phyloP scores from a whole-genome alignment of 2,113 vertebrate genomes.

The Bubalus kerabau region DNA sequence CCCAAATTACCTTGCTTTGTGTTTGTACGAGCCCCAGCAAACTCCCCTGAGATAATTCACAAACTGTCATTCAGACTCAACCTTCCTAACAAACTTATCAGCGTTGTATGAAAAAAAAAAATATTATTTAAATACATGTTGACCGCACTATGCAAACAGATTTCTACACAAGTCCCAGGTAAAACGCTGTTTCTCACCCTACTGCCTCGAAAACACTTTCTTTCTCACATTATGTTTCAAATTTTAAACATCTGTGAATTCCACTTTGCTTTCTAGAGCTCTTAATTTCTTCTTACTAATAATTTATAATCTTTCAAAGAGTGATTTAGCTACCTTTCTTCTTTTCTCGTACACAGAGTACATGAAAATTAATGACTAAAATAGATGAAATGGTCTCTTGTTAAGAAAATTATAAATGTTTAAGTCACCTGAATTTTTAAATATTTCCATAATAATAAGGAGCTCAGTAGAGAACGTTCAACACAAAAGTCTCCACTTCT shows the following conservation, averaged over 20 bases:
- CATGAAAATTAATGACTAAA: background rate
- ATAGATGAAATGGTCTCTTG: background rate
- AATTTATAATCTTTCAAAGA: background rate
- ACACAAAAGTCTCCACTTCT: background rate
- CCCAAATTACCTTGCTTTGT: background rate
- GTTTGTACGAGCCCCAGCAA: fast-evolving
- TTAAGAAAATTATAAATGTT: background rate
- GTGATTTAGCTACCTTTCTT: background rate
- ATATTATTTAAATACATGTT: background rate
- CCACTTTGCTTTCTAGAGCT: background rate
- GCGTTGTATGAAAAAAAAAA: fast-evolving
- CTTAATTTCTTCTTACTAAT: background rate
- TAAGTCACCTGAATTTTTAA: background rate
- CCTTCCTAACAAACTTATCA: background rate
- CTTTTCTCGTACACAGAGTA: background rate
- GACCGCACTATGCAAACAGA: fast-evolving
- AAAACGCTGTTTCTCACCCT: background rate
- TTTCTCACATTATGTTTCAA: background rate
- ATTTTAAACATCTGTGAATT: background rate
- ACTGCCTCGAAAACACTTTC: background rate
- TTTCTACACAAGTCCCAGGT: background rate
- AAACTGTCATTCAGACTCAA: background rate
- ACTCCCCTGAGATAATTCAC: too few relatives aligned
- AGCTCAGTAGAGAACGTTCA: background rate
- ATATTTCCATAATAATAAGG: background rate